phyloP scores from a whole-genome alignment of 2,113 vertebrate species.

The Chitala chitala region DNA sequence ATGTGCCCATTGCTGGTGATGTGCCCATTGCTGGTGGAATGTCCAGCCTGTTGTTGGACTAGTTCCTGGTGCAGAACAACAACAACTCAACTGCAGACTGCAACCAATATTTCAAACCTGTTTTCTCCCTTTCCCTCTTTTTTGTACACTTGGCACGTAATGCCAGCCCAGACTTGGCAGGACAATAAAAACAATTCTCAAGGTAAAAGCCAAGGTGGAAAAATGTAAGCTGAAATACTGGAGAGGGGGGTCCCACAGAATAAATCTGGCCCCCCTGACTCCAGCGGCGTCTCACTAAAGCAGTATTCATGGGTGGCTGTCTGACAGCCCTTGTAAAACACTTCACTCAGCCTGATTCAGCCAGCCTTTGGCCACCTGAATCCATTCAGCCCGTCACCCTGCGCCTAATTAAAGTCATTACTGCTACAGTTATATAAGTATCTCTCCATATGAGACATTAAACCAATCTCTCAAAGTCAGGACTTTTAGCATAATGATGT shows the following conservation, averaged over 20 bases:
- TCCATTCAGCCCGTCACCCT: neutral
- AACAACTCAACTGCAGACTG: neutral
- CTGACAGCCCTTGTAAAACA: slow-evolving; percentile 14
- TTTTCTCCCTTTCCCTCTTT: neutral
- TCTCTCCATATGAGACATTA: slow-evolving; percentile 25
- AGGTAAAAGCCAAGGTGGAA: slow-evolving; percentile 9
- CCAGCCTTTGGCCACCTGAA: neutral
- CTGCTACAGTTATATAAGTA: slow-evolving; percentile 15
- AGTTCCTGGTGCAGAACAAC: neutral
- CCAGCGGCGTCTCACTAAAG: neutral
- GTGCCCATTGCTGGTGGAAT: neutral
- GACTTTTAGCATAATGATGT: neutral
- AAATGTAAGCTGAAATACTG: neutral
- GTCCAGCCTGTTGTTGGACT: too few relatives aligned
- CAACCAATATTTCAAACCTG: neutral
- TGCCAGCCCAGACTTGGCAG: neutral
- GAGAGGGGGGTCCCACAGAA: neutral
- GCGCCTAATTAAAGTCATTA: slow-evolving; percentile 30
- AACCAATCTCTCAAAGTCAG: slow-evolving; percentile 30
- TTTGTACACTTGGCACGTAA: neutral
- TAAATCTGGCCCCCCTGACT: neutral
- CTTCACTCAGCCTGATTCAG: neutral
- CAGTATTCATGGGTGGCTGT: neutral
- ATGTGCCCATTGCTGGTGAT: too few relatives aligned
- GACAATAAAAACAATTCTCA: neutral